These are phyloP conservation scores for Mythimna loreyi DNA, from an alignment of 2,888 invertebrate genomes.

Conservation along the genomic window DNA sequence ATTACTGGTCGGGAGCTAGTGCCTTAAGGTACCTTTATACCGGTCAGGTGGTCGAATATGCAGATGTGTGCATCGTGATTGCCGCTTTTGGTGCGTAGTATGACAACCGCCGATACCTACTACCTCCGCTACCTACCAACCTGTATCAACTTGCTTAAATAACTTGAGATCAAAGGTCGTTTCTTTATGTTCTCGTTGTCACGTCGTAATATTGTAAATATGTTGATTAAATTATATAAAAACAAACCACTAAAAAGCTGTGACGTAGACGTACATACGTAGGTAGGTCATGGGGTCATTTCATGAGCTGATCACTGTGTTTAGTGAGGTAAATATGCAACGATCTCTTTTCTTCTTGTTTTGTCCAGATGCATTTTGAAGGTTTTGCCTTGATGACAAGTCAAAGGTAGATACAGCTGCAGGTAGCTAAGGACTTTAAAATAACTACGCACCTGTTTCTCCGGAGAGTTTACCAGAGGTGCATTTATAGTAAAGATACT, in stretches of 20 bases:
- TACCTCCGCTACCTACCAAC: slow-evolving; percentile 18
- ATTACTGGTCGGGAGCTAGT: too few species aligned
- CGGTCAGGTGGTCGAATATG: slow-evolving; percentile 55
- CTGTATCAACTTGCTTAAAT: slow-evolving; percentile 4
- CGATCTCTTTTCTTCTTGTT: too few species aligned
- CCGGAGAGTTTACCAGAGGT: too few species aligned
- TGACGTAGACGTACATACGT: not conserved
- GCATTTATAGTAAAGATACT: too few species aligned
- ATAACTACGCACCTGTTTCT: too few species aligned
- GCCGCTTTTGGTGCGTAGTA: slow-evolving; percentile 55
- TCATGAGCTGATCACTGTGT: too few species aligned
- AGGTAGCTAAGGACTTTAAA: too few species aligned
- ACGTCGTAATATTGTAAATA: slow-evolving; percentile 21
- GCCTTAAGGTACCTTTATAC: slow-evolving; percentile 21
- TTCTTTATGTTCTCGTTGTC: slow-evolving; percentile 3
- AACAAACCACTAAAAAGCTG: not conserved
- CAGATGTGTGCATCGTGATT: slow-evolving; percentile 55
- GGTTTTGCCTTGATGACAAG: too few species aligned
- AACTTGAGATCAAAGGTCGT: slow-evolving; percentile 17
- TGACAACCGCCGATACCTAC: slow-evolving; percentile 30
- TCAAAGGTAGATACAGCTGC: too few species aligned
- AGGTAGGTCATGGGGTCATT: too few species aligned
- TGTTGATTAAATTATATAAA: not conserved
- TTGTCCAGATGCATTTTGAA: too few species aligned
- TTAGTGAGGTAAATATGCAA: too few species aligned